These are phyloP conservation scores for Heteronetta atricapilla DNA, from an alignment of 2,113 vertebrate species.

Conservation along the genomic window DNA sequence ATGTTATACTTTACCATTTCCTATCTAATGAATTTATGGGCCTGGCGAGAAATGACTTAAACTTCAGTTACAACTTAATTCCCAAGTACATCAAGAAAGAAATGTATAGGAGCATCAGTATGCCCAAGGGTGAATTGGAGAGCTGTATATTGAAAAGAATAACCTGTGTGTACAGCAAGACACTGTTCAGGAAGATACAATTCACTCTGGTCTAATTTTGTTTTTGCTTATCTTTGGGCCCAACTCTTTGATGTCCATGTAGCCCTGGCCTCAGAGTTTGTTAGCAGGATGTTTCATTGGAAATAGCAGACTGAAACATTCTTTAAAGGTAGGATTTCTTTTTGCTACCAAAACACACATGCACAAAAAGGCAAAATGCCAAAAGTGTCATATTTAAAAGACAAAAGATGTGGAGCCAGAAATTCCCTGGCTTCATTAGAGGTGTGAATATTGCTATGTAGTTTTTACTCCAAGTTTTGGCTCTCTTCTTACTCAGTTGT, in stretches of 20 bases:
- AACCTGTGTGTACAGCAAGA: background rate
- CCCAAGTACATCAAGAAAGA: background rate
- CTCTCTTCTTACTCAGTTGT: constrained; percentile 6
- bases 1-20: background rate
- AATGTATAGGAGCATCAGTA: background rate
- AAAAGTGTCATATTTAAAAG: constrained; percentile 31
- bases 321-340: constrained; percentile 6
- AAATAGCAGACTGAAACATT: background rate
- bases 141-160: background rate
- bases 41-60: background rate
- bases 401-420: constrained; percentile 32
- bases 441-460: constrained; percentile 41
- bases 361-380: constrained; percentile 23
- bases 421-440: constrained; percentile 45
- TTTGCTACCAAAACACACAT: background rate
- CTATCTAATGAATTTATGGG: background rate
- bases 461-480: constrained; percentile 32
- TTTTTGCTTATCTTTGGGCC: background rate
- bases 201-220: background rate
- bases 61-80: background rate
- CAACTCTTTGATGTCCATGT: background rate
- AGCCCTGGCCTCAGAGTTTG: background rate
- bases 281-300: background rate
- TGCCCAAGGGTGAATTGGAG: background rate
- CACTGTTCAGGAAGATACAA: background rate